phyloP scores from a whole-genome alignment of 2,797 vertebrate species.

The Sparidentex hasta region DNA sequence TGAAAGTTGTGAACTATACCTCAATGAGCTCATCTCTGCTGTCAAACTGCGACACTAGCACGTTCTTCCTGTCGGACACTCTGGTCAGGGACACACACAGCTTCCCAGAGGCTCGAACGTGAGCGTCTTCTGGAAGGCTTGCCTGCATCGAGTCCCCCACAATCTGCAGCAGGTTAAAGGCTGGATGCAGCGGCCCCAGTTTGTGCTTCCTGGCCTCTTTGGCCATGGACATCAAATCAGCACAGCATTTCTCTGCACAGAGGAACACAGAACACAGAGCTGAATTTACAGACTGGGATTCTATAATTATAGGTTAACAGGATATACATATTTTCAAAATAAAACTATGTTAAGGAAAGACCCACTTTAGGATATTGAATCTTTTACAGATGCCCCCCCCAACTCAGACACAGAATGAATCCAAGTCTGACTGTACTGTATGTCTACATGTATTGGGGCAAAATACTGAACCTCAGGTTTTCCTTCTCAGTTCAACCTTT shows the following conservation, averaged over 20 bases:
- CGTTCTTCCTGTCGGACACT: slow-evolving; percentile 89
- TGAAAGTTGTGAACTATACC: slow-evolving; percentile 71
- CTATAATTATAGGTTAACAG: background rate
- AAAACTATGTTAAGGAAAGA: background rate
- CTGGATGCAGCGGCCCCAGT: slow-evolving; percentile 88
- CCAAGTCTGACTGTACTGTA: no score
- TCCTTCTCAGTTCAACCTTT: no score
- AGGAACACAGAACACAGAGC: background rate
- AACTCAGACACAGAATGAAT: no score
- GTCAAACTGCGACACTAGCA: slow-evolving; percentile 90
- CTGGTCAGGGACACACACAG: slow-evolving; percentile 91
- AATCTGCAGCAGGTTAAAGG: slow-evolving; percentile 84
- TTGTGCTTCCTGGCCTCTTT: slow-evolving; percentile 83
- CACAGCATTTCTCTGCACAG: slow-evolving; percentile 81
- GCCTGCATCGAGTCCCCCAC: slow-evolving; percentile 78
- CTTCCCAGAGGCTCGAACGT: slow-evolving; percentile 85
- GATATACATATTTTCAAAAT: background rate
- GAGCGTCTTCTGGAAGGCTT: slow-evolving; percentile 87
- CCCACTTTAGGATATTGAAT: no score
- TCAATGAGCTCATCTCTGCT: slow-evolving; percentile 92
- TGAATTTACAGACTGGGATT: background rate
- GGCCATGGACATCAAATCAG: slow-evolving; percentile 79
- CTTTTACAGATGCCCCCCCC: no score
- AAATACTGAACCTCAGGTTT: no score
- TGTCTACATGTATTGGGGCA: no score